Conservation (phyloP, 2,113 vertebrate species). For the Nothocercus julius region DNA sequence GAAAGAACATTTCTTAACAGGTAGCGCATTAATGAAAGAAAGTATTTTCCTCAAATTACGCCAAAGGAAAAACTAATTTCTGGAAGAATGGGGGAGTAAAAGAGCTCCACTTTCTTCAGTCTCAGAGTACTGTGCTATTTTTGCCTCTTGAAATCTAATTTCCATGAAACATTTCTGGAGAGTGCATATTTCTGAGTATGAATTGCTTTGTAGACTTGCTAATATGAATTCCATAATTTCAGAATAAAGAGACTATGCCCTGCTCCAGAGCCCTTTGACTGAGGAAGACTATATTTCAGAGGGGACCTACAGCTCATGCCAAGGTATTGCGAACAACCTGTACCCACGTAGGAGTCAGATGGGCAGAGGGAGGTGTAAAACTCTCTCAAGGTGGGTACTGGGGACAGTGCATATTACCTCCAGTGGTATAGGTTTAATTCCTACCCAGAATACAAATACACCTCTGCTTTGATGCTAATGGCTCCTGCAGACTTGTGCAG, state of each 20-base stretch:
- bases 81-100: slow-evolving; percentile 47
- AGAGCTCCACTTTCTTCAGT: slow-evolving; percentile 39
- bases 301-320: not conserved
- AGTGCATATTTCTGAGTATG: slow-evolving; percentile 2
- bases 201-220: slow-evolving; percentile 50
- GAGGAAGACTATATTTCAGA: slow-evolving; percentile 39
- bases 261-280: not conserved
- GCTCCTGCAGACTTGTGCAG: not conserved
- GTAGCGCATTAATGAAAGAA: slow-evolving; percentile 56
- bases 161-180: slow-evolving; percentile 67
- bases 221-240: not conserved
- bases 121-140: slow-evolving; percentile 58
- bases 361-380: not conserved
- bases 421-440: not conserved
- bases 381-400: not conserved
- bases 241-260: slow-evolving; percentile 14
- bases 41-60: slow-evolving; percentile 50
- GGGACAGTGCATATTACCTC: not conserved
- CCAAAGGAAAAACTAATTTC: slow-evolving; percentile 71
- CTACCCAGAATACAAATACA: slow-evolving; percentile 41
- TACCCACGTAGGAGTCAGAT: not conserved
- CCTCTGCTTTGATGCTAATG: not conserved
- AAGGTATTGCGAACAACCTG: not conserved
- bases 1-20: slow-evolving; percentile 57
- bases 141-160: slow-evolving; percentile 70